phyloP scores from a whole-genome alignment of 2,888 invertebrate species.

The Pristionchus maxplancki region DNA sequence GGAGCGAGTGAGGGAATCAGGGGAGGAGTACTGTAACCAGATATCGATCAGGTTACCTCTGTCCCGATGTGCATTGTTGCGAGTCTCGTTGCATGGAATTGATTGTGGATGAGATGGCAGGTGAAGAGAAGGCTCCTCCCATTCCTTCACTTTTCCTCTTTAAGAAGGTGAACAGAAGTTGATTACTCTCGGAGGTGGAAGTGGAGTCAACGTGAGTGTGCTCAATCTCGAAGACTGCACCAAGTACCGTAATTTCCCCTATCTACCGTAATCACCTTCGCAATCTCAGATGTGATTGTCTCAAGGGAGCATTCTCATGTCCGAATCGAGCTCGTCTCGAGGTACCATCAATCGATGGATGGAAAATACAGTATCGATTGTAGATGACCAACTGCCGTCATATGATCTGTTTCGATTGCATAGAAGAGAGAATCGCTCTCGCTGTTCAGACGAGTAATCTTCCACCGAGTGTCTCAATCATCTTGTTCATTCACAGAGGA shows the following conservation, averaged over 20 bases:
- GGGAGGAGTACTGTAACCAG: neutral
- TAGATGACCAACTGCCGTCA: constrained; percentile 49
- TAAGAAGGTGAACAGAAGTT: constrained; percentile 32
- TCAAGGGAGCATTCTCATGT: constrained; percentile 47
- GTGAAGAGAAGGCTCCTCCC: neutral
- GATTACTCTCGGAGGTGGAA: constrained; percentile 43
- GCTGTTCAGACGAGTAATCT: constrained; percentile 29
- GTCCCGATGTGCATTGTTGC: constrained; percentile 28
- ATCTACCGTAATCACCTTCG: neutral
- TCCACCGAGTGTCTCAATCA: neutral
- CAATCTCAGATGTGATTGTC: constrained; percentile 30
- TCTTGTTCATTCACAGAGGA: neutral
- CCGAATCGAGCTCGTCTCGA: constrained; percentile 48
- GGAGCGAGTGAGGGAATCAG: constrained; percentile 1
- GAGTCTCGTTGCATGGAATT: constrained; percentile 50
- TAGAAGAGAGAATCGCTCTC: constrained; percentile 40
- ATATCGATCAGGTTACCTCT: constrained; percentile 16
- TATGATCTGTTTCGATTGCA: constrained; percentile 49
- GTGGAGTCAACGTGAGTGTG: constrained; percentile 41
- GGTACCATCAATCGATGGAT: neutral
- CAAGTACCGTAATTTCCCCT: neutral
- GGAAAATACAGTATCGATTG: neutral
- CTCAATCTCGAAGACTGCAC: constrained; percentile 50
- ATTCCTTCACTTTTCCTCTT: neutral
- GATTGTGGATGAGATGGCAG: constrained; percentile 48